Evolutionary conservation across 2,888 invertebrate genomes (phyloP).

Genomic region (Synanthedon andrenaeformis): DNA sequence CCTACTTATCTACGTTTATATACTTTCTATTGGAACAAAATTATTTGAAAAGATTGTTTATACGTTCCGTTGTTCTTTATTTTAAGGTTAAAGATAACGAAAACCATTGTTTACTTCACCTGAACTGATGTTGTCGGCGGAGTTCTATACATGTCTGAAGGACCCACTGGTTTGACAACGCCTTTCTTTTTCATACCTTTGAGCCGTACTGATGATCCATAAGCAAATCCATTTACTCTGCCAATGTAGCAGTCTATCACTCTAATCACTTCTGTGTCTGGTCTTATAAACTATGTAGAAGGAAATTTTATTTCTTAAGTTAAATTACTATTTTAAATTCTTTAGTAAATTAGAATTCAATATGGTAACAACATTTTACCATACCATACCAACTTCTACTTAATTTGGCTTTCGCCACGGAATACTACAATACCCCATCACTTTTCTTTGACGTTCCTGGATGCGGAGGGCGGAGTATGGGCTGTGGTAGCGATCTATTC

Average conservation of each 20-base stretch:
- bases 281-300: slow-evolving; percentile 25
- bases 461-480: no score
- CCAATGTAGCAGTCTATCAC: slow-evolving; percentile 61
- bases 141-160: slow-evolving; percentile 59
- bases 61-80: neutral
- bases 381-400: no score
- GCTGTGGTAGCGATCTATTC: no score
- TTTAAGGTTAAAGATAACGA: neutral
- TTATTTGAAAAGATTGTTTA: no score
- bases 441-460: no score
- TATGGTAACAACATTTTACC: no score
- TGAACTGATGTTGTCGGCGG: slow-evolving; percentile 56
- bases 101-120: slow-evolving; percentile 14
- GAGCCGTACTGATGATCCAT: slow-evolving; percentile 58
- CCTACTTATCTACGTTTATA: no score
- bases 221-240: slow-evolving; percentile 67
- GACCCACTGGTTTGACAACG: slow-evolving; percentile 64
- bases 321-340: no score
- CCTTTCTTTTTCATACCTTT: slow-evolving; percentile 62
- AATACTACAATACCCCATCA: no score
- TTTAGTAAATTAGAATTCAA: no score
- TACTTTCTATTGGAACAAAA: no score
- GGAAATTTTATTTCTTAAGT: neutral
- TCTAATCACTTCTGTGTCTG: slow-evolving; percentile 43
- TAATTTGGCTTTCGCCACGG: no score